Evolutionary conservation across 2,113 vertebrate genomes (phyloP).

Genomic region (Caranx ignobilis): DNA sequence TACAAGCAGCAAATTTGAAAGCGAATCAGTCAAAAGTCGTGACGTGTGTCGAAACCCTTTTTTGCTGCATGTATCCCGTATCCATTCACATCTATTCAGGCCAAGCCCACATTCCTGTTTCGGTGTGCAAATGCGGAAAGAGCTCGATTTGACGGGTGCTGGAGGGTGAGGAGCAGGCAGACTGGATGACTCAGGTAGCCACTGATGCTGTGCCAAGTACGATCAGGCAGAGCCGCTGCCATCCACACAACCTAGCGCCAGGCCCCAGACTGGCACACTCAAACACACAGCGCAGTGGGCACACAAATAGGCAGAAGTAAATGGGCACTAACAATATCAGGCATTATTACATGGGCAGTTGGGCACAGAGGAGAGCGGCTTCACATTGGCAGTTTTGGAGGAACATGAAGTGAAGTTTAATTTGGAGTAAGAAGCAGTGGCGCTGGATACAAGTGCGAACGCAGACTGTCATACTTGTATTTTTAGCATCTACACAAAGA

Average conservation of each 20-base stretch:
- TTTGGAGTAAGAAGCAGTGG: slow-evolving; percentile 18
- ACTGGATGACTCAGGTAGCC: slow-evolving; percentile 81
- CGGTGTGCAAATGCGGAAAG: slow-evolving; percentile 53
- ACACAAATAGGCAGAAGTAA: slow-evolving; percentile 55
- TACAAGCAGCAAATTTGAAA: slow-evolving; percentile 4
- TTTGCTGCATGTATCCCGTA: not conserved
- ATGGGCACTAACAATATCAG: slow-evolving; percentile 53
- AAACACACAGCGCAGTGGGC: slow-evolving; percentile 55
- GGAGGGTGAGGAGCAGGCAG: slow-evolving; percentile 68
- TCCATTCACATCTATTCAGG: slow-evolving; percentile 52
- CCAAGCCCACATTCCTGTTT: slow-evolving; percentile 47
- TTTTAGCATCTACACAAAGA: not conserved
- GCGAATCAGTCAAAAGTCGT: not conserved
- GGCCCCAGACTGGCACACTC: slow-evolving; percentile 65
- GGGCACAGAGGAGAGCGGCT: slow-evolving; percentile 68
- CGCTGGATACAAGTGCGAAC: not conserved
- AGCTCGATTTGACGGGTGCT: slow-evolving; percentile 63
- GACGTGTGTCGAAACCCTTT: slow-evolving; percentile 19
- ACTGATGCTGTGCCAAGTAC: slow-evolving; percentile 76
- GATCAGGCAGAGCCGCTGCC: slow-evolving; percentile 64
- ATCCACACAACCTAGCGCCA: slow-evolving; percentile 54
- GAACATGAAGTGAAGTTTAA: slow-evolving; percentile 29
- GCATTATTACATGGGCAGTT: slow-evolving; percentile 66
- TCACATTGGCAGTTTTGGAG: slow-evolving; percentile 40
- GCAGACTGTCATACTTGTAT: not conserved